Percentiles rank a stretch among this genome's conserved stretches.
Evolutionary conservation across 1,140 invertebrate genomes (phyloP).

Genomic region (Drosophila arawakana): DNA sequence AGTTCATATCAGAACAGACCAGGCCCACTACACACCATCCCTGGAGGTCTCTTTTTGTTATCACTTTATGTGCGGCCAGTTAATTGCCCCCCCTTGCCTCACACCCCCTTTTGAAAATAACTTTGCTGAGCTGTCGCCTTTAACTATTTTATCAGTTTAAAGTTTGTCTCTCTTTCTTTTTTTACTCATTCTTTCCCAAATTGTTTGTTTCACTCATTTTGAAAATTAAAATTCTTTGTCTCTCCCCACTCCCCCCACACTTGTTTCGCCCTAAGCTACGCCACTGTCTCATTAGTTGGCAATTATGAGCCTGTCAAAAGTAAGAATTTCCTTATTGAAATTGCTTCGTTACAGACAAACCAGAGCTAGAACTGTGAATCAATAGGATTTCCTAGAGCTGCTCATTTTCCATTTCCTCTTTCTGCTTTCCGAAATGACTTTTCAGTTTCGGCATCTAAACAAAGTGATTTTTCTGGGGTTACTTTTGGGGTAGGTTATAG

Average conservation of each 20-base stretch:
- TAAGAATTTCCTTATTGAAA: constrained; percentile 64
- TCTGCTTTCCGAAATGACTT: constrained; percentile 27
- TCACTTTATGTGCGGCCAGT: constrained; percentile 73
- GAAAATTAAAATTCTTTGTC: constrained; percentile 35
- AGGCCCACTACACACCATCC: background rate
- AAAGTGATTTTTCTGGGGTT: background rate
- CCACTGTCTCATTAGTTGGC: constrained; percentile 56
- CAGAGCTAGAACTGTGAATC: constrained; percentile 21
- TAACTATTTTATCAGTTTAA: constrained; percentile 58
- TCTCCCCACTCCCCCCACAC: background rate
- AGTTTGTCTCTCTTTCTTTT: constrained; percentile 10
- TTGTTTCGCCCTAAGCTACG: background rate
- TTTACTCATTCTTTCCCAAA: constrained; percentile 5
- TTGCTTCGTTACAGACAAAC: constrained; percentile 28
- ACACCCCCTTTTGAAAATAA: constrained; percentile 37
- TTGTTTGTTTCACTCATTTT: constrained; percentile 24
- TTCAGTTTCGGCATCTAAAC: constrained; percentile 22
- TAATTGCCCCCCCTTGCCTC: constrained; percentile 53
- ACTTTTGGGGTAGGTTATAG: background rate
- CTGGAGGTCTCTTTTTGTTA: constrained; percentile 39
- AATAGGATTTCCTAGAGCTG: constrained; percentile 51
- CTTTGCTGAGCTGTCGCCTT: constrained; percentile 55
- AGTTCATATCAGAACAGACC: background rate
- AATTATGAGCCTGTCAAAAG: constrained; percentile 69
- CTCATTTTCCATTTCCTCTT: constrained; percentile 33